Conservation (phyloP, 1,140 invertebrate species). For the Galleria mellonella region DNA sequence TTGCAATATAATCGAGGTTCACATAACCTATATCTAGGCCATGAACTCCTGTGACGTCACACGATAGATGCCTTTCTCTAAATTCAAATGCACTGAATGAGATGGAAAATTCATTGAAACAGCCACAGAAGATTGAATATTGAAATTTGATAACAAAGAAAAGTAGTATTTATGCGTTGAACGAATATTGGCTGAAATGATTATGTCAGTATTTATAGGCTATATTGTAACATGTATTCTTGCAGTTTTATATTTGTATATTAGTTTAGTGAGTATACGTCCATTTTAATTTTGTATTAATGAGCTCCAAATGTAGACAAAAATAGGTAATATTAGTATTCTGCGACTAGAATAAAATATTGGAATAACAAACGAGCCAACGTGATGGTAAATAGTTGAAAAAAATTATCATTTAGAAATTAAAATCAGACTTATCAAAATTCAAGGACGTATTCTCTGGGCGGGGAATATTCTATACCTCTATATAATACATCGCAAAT, state of each 20-base stretch:
- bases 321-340: too few species aligned
- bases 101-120: constrained; percentile 21
- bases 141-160: too few species aligned
- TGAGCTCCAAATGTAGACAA: too few species aligned
- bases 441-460: constrained; percentile 4
- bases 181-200: too few species aligned
- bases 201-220: too few species aligned
- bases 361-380: constrained; percentile 1
- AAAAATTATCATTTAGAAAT: not conserved
- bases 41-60: constrained; percentile 27
- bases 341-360: too few species aligned
- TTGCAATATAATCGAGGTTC: too few species aligned
- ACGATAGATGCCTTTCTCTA: constrained; percentile 14
- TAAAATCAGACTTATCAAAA: constrained; percentile 4
- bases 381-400: constrained; percentile 8
- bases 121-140: too few species aligned
- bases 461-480: not conserved
- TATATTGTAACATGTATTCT: too few species aligned
- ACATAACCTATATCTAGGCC: constrained; percentile 18
- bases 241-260: too few species aligned
- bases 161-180: too few species aligned
- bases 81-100: constrained; percentile 6
- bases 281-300: too few species aligned
- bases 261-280: not conserved
- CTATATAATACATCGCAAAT: not conserved